These are phyloP conservation scores for Aleiodes testaceus DNA, from an alignment of 2,888 invertebrate species.

Conservation along the genomic window DNA sequence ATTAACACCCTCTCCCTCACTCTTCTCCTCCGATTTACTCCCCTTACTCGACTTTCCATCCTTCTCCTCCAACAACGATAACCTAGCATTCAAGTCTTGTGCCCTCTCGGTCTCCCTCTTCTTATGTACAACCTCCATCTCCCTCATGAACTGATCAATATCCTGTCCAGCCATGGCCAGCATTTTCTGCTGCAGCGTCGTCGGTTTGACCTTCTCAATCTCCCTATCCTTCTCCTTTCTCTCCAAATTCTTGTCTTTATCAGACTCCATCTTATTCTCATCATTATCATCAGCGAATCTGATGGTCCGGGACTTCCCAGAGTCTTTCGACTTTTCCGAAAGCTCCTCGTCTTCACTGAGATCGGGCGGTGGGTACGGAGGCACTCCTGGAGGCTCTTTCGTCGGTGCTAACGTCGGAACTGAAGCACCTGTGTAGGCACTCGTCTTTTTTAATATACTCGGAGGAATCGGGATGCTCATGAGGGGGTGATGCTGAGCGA, in stretches of 20 bases:
- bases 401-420: slow-evolving; percentile 67
- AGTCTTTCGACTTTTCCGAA: slow-evolving; percentile 67
- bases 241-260: slow-evolving; percentile 69
- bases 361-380: slow-evolving; percentile 88
- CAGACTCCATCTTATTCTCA: slow-evolving; percentile 75
- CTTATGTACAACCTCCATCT: slow-evolving; percentile 90
- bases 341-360: slow-evolving; percentile 78
- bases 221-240: slow-evolving; percentile 71
- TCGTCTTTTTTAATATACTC: slow-evolving; percentile 84
- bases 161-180: slow-evolving; percentile 92
- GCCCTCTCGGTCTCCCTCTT: slow-evolving; percentile 82
- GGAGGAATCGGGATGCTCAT: slow-evolving; percentile 77
- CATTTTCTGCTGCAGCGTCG: slow-evolving; percentile 89
- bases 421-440: slow-evolving; percentile 73
- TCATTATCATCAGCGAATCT: slow-evolving; percentile 80
- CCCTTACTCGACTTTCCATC: slow-evolving; percentile 53
- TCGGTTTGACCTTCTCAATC: slow-evolving; percentile 77
- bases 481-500: slow-evolving; percentile 72
- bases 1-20: slow-evolving; percentile 7
- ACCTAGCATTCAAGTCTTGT: slow-evolving; percentile 77
- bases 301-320: slow-evolving; percentile 74
- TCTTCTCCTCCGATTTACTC: slow-evolving; percentile 41
- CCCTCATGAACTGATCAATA: slow-evolving; percentile 93
- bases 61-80: slow-evolving; percentile 66
- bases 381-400: slow-evolving; percentile 88